These are phyloP conservation scores for Leptura quadrifasciata DNA, from an alignment of 2,888 invertebrate genomes.

Conservation along the genomic window DNA sequence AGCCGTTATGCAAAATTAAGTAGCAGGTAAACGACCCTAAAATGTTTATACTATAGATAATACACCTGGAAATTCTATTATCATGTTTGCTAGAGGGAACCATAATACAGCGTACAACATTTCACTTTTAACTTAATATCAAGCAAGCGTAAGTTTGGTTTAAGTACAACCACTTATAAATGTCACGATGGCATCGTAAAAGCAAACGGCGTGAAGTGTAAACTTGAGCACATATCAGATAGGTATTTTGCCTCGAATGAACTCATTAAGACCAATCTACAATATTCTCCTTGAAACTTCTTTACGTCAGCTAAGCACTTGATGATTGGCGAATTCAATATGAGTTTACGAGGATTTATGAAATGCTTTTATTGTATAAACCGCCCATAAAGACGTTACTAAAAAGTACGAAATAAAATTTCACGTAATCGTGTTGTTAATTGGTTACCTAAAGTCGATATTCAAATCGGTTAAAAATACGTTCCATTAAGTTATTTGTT, in stretches of 20 bases:
- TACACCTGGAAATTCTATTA: conserved; percentile 7
- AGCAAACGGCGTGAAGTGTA: conserved; percentile 13
- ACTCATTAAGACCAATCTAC: conserved; percentile 19
- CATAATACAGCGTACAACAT: conserved; percentile 8
- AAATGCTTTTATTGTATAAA: too few species aligned
- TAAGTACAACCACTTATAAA: conserved; percentile 27
- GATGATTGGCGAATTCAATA: not conserved
- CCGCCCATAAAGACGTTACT: too few species aligned
- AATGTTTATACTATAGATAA: conserved; percentile 11
- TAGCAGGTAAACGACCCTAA: not conserved
- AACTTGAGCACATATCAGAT: conserved; percentile 25
- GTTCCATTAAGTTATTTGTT: too few species aligned
- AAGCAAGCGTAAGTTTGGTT: conserved; percentile 23
- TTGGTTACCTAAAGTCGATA: too few species aligned
- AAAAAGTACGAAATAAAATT: too few species aligned
- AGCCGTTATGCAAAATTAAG: conserved; percentile 14
- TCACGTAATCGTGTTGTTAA: too few species aligned
- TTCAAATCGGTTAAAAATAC: too few species aligned
- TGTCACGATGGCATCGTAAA: conserved; percentile 34
- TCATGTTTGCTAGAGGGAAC: conserved; percentile 7
- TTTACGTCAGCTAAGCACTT: not conserved
- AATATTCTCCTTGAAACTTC: not conserved
- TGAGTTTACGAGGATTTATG: not conserved
- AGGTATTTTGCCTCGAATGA: conserved; percentile 1
- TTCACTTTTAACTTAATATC: conserved; percentile 36